These are phyloP conservation scores for Hydrocynus forskahlii DNA, from an alignment of 2,797 vertebrate genomes.

Conservation along the genomic window DNA sequence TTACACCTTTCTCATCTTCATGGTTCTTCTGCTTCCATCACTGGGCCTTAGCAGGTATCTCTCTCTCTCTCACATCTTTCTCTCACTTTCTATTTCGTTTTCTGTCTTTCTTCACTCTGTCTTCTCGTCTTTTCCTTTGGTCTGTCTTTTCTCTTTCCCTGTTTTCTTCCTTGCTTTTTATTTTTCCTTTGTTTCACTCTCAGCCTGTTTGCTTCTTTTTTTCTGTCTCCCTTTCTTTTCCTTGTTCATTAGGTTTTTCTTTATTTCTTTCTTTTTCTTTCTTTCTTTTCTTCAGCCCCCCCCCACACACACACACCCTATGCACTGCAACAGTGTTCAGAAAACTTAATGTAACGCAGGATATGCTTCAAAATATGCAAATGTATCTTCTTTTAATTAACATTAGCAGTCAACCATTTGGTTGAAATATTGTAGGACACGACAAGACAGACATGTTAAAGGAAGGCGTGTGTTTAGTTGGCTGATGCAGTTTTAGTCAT, in stretches of 20 bases:
- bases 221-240: background rate
- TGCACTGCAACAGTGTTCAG: no score
- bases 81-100: background rate
- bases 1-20: constrained; percentile 98
- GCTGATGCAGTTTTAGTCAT: background rate
- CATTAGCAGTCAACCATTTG: no score
- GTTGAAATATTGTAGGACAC: background rate
- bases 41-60: constrained; percentile 93
- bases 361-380: no score
- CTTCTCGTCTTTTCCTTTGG: background rate
- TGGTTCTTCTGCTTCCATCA: constrained; percentile 94
- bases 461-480: background rate
- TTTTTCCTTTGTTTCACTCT: no score
- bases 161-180: no score
- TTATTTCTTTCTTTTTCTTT: background rate
- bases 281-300: background rate
- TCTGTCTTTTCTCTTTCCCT: no score
- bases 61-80: background rate
- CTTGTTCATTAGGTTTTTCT: background rate
- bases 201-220: no score
- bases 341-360: no score
- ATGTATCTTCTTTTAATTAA: no score
- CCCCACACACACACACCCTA: no score
- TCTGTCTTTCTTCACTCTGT: background rate
- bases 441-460: background rate